Conservation (phyloP, 1,140 invertebrate species). For the Bombus waltoni region DNA sequence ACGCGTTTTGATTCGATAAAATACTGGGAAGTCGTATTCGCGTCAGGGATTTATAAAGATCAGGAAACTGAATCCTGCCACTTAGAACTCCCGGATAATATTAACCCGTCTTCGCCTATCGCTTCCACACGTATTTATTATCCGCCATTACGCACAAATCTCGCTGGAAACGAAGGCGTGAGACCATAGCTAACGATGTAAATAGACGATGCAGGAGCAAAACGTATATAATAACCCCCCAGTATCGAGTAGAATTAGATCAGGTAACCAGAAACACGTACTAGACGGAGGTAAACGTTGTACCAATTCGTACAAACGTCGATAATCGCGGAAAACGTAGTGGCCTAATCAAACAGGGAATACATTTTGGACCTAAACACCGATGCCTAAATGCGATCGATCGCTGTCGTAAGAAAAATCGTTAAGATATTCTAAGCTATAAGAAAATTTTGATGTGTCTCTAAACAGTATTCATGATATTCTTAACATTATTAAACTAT, state of each 20-base stretch:
- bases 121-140: constrained; percentile 62
- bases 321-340: constrained; percentile 15
- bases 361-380: not conserved
- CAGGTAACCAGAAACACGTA: constrained; percentile 53
- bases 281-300: constrained; percentile 42
- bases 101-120: constrained; percentile 54
- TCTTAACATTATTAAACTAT: not conserved
- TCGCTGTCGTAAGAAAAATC: constrained; percentile 8
- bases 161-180: constrained; percentile 50
- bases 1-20: not conserved
- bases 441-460: constrained; percentile 1
- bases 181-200: constrained; percentile 68
- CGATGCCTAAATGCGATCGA: constrained; percentile 30
- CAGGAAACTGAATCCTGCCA: constrained; percentile 36
- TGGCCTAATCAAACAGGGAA: constrained; percentile 43
- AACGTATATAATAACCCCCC: constrained; percentile 54
- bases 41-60: constrained; percentile 1
- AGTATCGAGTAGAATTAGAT: constrained; percentile 67
- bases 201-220: constrained; percentile 67
- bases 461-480: not conserved
- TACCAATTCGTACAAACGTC: constrained; percentile 31
- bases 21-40: not conserved
- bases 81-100: constrained; percentile 41
- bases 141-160: constrained; percentile 49
- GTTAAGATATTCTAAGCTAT: constrained; percentile 29